Percentiles rank a stretch among this genome's conserved stretches.
These are phyloP conservation scores for Meiosimyza platycephala DNA, from an alignment of 2,888 invertebrate genomes.

Conservation along the genomic window DNA sequence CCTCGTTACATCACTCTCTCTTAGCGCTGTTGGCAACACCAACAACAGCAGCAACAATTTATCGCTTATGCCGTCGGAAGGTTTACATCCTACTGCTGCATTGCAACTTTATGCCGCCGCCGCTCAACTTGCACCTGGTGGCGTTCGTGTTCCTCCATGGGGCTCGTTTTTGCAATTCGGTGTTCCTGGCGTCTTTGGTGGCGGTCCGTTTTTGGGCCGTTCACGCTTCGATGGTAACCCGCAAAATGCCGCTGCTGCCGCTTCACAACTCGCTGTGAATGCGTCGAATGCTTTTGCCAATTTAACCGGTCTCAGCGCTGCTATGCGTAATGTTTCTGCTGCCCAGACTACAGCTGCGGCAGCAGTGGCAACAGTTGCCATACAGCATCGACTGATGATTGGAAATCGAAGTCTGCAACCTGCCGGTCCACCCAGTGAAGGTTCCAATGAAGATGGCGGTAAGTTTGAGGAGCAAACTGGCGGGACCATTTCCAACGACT, in stretches of 20 bases:
- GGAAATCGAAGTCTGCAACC: constrained; percentile 61
- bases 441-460: constrained; percentile 64
- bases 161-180: constrained; percentile 63
- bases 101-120: constrained; percentile 64
- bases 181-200: constrained; percentile 64
- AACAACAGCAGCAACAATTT: constrained; percentile 34
- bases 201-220: constrained; percentile 58
- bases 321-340: constrained; percentile 63
- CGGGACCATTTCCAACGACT: too few species aligned
- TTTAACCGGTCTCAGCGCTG: constrained; percentile 63
- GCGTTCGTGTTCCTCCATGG: constrained; percentile 64
- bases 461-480: constrained; percentile 44
- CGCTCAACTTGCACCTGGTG: constrained; percentile 63
- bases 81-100: constrained; percentile 64
- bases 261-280: constrained; percentile 61
- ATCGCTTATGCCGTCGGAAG: constrained; percentile 59
- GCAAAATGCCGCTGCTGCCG: constrained; percentile 60
- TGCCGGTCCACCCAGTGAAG: constrained; percentile 65
- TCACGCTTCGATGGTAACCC: constrained; percentile 60
- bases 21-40: constrained; percentile 17
- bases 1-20: constrained; percentile 40
- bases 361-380: constrained; percentile 64
- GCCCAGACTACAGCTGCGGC: constrained; percentile 64
- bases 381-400: constrained; percentile 63
- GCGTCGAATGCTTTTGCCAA: constrained; percentile 65